Conservation (phyloP, 2,888 invertebrate species). For the Phrixothrix hirtus region DNA sequence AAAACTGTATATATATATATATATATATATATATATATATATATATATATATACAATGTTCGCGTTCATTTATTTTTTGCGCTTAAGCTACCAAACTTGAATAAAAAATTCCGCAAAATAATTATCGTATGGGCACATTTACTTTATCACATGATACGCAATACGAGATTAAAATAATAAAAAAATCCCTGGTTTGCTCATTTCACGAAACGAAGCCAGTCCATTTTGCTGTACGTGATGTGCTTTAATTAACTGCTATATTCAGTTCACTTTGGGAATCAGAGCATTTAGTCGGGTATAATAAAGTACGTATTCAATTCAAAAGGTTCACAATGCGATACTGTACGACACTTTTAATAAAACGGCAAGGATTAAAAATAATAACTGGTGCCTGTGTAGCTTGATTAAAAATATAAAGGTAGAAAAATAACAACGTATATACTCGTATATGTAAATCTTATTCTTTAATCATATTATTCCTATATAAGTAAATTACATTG, state of each 20-base stretch:
- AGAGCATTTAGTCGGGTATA: slow-evolving; percentile 25
- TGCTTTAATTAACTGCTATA: slow-evolving; percentile 31
- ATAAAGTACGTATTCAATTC: slow-evolving; percentile 27
- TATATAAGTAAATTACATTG: slow-evolving; percentile 26
- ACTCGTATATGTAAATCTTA: too few relatives aligned
- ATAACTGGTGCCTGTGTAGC: neutral
- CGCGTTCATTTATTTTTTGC: too few relatives aligned
- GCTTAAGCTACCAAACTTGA: neutral
- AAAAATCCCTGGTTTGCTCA: slow-evolving; percentile 19
- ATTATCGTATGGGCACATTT: slow-evolving; percentile 20
- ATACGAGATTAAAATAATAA: slow-evolving; percentile 28
- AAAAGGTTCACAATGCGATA: slow-evolving; percentile 15
- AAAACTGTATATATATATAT: too few relatives aligned
- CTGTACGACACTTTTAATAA: slow-evolving; percentile 24
- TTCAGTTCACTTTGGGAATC: slow-evolving; percentile 28
- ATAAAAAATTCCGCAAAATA: slow-evolving; percentile 11
- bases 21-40: too few relatives aligned
- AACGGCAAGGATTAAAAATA: slow-evolving; percentile 11
- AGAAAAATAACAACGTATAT: neutral
- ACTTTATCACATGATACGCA: slow-evolving; percentile 18
- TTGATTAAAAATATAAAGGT: neutral
- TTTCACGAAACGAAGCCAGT: slow-evolving; percentile 19
- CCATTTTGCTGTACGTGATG: slow-evolving; percentile 25
- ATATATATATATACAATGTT: too few relatives aligned
- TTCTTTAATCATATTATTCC: neutral